Evolutionary conservation across 2,797 vertebrate genomes (phyloP).

Genomic region (Threskiornis aethiopicus): DNA sequence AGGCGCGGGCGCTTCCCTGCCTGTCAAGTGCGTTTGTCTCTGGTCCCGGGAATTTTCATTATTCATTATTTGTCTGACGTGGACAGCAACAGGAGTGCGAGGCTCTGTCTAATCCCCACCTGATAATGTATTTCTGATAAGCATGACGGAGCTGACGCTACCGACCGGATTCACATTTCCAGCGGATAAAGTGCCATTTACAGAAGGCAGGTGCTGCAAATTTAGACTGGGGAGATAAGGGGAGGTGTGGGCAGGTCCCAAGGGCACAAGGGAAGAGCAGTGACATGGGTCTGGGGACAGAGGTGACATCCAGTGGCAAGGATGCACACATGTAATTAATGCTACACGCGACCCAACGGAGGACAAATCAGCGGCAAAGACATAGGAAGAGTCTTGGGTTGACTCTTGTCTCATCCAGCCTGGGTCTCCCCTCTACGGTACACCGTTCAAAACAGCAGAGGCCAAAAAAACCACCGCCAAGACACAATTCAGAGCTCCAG

Average conservation of each 20-base stretch:
- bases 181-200: slow-evolving; percentile 64
- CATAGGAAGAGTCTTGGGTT: not conserved
- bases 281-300: not conserved
- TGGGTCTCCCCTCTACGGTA: fast-evolving
- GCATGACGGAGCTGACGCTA: slow-evolving; percentile 59
- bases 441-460: not conserved
- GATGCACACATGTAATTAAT: not conserved
- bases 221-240: slow-evolving; percentile 30
- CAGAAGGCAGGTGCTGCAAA: slow-evolving; percentile 12
- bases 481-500: not conserved
- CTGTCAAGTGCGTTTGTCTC: slow-evolving; percentile 72
- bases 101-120: slow-evolving; percentile 73
- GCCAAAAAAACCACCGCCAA: not conserved
- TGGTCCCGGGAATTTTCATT: slow-evolving; percentile 70
- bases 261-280: not conserved
- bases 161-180: slow-evolving; percentile 65
- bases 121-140: slow-evolving; percentile 79
- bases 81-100: slow-evolving; percentile 26
- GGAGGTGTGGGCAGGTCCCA: not conserved
- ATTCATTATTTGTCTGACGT: slow-evolving; percentile 65
- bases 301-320: not conserved
- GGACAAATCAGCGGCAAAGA: not conserved
- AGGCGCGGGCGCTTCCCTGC: slow-evolving; percentile 1
- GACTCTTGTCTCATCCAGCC: not conserved
- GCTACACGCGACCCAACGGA: fast-evolving